Conservation (phyloP, 1,140 invertebrate genomes). For the Trachymyrmex septentrionalis region DNA sequence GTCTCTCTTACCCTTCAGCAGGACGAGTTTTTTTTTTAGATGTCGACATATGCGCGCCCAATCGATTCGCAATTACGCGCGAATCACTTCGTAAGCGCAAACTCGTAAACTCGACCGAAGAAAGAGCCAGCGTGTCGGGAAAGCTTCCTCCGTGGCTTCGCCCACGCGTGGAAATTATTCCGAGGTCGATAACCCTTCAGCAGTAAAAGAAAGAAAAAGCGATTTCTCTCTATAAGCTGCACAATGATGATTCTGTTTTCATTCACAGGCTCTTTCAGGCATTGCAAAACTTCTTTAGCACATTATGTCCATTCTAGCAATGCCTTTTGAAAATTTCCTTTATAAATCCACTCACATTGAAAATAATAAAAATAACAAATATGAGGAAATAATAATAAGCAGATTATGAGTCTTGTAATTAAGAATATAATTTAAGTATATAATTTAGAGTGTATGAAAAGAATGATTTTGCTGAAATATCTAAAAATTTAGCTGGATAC, state of each 20-base stretch:
- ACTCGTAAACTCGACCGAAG: slow-evolving; percentile 64
- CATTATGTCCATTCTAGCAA: background rate
- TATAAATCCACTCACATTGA: background rate
- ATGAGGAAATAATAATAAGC: background rate
- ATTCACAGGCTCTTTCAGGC: background rate
- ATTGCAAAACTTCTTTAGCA: slow-evolving; percentile 3
- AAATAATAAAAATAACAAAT: background rate
- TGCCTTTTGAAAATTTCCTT: background rate
- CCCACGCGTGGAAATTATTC: slow-evolving; percentile 69
- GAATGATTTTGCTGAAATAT: no score
- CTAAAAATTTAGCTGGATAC: no score
- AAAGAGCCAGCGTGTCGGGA: slow-evolving; percentile 63
- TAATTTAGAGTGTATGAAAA: no score
- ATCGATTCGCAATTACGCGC: slow-evolving; percentile 70
- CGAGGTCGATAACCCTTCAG: slow-evolving; percentile 25
- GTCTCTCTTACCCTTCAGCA: no score
- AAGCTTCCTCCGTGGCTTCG: slow-evolving; percentile 54
- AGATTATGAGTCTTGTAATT: no score
- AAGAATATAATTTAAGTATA: no score
- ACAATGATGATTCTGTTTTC: background rate
- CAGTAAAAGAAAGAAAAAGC: slow-evolving; percentile 4
- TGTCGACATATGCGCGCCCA: slow-evolving; percentile 34
- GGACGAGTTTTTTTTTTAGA: slow-evolving; percentile 52
- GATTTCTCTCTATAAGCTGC: background rate
- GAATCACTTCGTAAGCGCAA: slow-evolving; percentile 59